Evolutionary conservation across 2,797 vertebrate genomes (phyloP).

Genomic region (Macropodus opercularis): DNA sequence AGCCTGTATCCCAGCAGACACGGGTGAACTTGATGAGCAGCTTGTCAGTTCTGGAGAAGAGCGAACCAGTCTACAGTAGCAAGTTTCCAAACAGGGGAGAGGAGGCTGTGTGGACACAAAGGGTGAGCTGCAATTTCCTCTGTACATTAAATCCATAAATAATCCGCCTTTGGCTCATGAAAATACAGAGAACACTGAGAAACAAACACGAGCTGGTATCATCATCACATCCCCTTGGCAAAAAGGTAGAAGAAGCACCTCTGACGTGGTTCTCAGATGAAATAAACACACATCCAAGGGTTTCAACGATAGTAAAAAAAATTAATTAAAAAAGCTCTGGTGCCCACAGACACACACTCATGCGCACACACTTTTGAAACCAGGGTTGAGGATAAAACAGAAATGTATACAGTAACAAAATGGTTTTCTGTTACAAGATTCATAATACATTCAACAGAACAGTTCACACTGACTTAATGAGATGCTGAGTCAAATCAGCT

Average conservation of each 20-base stretch:
- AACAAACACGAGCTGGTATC: conserved; percentile 34
- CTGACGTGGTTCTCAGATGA: conserved; percentile 26
- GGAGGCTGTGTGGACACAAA: conserved; percentile 23
- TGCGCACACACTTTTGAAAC: conserved; percentile 49
- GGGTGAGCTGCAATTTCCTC: conserved; percentile 45
- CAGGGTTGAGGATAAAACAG: conserved; percentile 44
- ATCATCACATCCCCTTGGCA: conserved; percentile 41
- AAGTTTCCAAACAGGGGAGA: conserved; percentile 45
- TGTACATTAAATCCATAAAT: conserved; percentile 44
- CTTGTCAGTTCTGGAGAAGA: conserved; percentile 71
- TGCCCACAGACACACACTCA: conserved; percentile 3
- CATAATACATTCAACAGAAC: conserved; percentile 76
- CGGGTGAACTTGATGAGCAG: conserved; percentile 64
- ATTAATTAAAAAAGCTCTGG: neutral
- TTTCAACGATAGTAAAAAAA: conserved; percentile 6
- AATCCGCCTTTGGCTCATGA: conserved; percentile 73
- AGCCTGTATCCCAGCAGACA: conserved; percentile 50
- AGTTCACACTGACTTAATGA: conserved; percentile 65
- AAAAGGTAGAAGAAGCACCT: conserved; percentile 35
- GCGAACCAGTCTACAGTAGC: conserved; percentile 77
- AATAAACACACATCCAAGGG: conserved; percentile 48
- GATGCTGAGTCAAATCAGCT: conserved; percentile 45
- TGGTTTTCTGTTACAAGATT: conserved; percentile 59
- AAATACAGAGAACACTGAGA: conserved; percentile 40
- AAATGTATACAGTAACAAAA: conserved; percentile 50